Evolutionary conservation across 2,113 vertebrate species (phyloP), one percentile per base, ranked within the genome.

Genomic region (Psittacula cyanocephala): DNA sequence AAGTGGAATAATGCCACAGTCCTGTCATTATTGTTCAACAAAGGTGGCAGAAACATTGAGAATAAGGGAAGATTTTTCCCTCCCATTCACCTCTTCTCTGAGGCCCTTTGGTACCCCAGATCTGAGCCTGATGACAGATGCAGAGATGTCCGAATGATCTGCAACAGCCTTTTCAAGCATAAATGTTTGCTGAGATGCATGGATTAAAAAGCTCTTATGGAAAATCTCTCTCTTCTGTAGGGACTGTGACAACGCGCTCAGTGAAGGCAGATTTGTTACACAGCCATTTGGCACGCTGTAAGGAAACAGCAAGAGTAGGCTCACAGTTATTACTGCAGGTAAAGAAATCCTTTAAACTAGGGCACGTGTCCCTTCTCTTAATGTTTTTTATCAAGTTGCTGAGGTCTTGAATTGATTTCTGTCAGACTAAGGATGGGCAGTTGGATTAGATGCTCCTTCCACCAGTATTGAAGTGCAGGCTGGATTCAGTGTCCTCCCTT

Each of bases 241-340:
- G 43, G 63, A 49, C 3, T 52, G 57, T 81, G 43, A 27, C 49
- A 81, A 41, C 0, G 0, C 4, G 27, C 71, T 85, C 60, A 53
- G 37, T 44, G 74, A 62, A 72, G 50, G n/a, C 2, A 0, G 41
- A 39, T 35, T 49, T 81, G 44, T 91, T 65, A 50, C 25, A 4
- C 69, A 64, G 83, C 59, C 44, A 35, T 47, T 49, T 88, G 81
- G 19, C 44, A 28, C 7, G 28, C 67, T 69, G 18, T 5, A 33
- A 62, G 59, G 44, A 23, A 94, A 63, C 37, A 65, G 63, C 0
- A 0, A 60, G 46, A 47, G 53, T 2, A n/a, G n/a, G 50, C 55
- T 83, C 10, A 17, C 16, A 52, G 33, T 52, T 76, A 49, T 25
- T 64, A n/a, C 62, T 69, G 78, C 81, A 87, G 57, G 44, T 77